phyloP scores from a whole-genome alignment of 2,888 invertebrate species.

The Gastracanthus pulcherrimus region DNA sequence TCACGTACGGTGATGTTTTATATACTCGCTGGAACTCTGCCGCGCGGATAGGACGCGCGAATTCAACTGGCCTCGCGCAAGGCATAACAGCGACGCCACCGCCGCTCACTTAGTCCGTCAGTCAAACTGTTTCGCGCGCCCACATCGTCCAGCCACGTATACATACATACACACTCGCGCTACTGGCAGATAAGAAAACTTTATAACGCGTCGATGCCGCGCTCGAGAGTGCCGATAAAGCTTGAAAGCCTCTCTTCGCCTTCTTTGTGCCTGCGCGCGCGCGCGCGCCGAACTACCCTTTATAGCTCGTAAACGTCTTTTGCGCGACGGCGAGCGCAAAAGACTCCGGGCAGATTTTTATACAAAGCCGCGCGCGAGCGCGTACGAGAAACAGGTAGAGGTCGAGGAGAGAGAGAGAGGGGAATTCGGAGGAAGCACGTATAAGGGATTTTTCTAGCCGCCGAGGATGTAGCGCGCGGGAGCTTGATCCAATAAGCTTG shows the following conservation, averaged over 20 bases:
- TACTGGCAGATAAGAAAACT: conserved; percentile 33
- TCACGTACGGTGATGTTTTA: background rate
- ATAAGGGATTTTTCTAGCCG: background rate
- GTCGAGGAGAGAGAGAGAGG: background rate
- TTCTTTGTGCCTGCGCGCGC: background rate
- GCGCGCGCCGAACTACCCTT: background rate
- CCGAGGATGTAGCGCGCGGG: background rate
- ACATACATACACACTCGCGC: too few species aligned
- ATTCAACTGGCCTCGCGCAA: background rate
- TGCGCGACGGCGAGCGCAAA: background rate
- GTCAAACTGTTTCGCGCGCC: conserved; percentile 1
- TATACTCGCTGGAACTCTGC: background rate
- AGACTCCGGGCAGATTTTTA: conserved; percentile 2
- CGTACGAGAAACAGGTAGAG: too few species aligned
- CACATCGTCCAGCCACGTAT: too few species aligned
- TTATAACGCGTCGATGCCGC: conserved; percentile 26
- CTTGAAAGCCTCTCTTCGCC: conserved; percentile 23
- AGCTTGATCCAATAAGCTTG: conserved; percentile 32
- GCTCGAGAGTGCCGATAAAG: conserved; percentile 21
- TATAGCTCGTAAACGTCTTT: conserved; percentile 49
- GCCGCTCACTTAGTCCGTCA: background rate
- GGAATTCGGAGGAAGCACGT: background rate
- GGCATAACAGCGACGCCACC: background rate
- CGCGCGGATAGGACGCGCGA: background rate
- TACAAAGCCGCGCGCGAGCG: background rate